phyloP scores from a whole-genome alignment of 2,797 vertebrate species.

The Danio albolineatus region DNA sequence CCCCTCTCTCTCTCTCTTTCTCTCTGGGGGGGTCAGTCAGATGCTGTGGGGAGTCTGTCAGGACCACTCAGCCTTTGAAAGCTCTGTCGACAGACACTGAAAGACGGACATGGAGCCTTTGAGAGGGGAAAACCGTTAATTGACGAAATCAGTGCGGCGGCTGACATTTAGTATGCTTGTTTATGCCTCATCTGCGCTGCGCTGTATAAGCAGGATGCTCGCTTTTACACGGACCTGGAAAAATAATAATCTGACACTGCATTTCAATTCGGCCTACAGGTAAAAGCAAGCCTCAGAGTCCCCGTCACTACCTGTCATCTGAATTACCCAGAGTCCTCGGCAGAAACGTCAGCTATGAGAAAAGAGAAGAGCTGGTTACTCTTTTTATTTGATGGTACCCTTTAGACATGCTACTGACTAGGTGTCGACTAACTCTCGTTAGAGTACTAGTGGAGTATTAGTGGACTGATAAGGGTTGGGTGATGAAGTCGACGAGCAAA shows the following conservation, averaged over 20 bases:
- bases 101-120: constrained; percentile 35
- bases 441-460: no score
- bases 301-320: constrained; percentile 8
- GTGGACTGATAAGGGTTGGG: no score
- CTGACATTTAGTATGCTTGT: background rate
- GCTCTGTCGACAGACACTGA: constrained; percentile 27
- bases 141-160: constrained; percentile 9
- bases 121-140: background rate
- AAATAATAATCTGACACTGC: constrained; percentile 17
- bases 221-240: background rate
- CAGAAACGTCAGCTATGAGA: constrained; percentile 5
- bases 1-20: constrained; percentile 54
- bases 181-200: background rate
- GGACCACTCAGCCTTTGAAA: constrained; percentile 45
- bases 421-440: no score
- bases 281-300: constrained; percentile 2
- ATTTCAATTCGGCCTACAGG: constrained; percentile 21
- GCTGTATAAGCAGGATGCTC: background rate
- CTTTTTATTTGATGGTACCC: no score
- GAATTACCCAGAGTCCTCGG: background rate
- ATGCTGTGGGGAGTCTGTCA: constrained; percentile 50
- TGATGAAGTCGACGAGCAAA: no score
- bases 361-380: background rate
- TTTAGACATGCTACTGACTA: no score
- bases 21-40: constrained; percentile 45